A percentile compares a stretch with the other conserved stretches of the same genome.
Evolutionary conservation across 2,888 invertebrate species (phyloP).

Genomic region (Luperina testacea): DNA sequence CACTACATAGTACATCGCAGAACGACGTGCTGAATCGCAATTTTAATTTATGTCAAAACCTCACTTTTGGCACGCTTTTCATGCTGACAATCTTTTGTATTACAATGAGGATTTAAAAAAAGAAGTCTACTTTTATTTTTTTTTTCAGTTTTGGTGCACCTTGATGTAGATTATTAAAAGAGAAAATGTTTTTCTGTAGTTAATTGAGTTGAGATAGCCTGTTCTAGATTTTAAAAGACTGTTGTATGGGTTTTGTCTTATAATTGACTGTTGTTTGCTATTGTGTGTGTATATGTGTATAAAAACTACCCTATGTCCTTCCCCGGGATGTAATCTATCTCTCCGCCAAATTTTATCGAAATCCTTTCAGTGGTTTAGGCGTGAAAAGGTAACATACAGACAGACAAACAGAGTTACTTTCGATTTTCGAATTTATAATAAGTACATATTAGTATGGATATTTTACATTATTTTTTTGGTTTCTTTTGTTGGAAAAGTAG

Average conservation of each 20-base stretch:
- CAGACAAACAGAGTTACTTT: too few relatives aligned
- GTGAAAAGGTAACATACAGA: too few relatives aligned
- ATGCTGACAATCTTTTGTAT: conserved; percentile 49
- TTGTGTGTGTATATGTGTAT: background rate
- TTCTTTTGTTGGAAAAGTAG: background rate
- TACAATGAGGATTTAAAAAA: conserved; percentile 38
- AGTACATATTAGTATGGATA: too few relatives aligned
- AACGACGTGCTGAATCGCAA: conserved; percentile 50
- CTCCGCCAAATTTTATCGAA: too few relatives aligned
- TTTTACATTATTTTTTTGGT: background rate
- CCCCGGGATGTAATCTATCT: too few relatives aligned
- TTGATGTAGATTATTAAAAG: conserved; percentile 27
- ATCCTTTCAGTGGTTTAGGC: too few relatives aligned
- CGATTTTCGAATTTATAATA: too few relatives aligned
- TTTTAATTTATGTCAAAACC: conserved; percentile 61
- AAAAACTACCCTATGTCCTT: too few relatives aligned
- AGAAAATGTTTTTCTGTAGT: conserved; percentile 28
- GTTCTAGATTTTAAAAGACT: background rate
- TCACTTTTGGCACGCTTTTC: conserved; percentile 47
- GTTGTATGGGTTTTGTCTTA: background rate
- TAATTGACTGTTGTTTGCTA: conserved; percentile 1
- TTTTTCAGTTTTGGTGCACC: background rate
- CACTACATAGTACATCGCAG: conserved; percentile 51
- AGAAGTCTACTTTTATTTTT: conserved; percentile 19
- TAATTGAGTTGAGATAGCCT: conserved; percentile 15